Evolutionary conservation across 2,113 vertebrate species (phyloP), one percentile per base, ranked within the genome.

Genomic region (Sylvilagus bachmani): DNA sequence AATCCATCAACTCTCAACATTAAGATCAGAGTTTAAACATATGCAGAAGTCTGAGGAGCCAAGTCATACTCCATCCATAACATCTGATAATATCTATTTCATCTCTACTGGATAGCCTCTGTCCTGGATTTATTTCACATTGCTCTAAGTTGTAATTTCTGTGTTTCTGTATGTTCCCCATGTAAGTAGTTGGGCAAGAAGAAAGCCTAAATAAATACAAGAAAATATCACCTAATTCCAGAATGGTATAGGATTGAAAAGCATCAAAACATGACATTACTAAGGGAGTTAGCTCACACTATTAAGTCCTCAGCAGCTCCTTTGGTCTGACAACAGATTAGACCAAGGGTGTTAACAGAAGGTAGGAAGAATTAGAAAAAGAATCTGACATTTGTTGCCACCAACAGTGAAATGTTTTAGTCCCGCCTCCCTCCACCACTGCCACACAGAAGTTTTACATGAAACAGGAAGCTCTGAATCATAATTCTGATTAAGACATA

Each of bases 381-480:
- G 64, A 88, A 94, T 70, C 38, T 79, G 49, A 29, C 55, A 92
- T 89, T n/a, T 93, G 85, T 66, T 90, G 78, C 67, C 51, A 94
- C 66, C 33, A 84, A 75, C 22, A 90, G 44, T 87, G 82, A 97
- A 95, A 97, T 75, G 86, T 91, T 86, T 70, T 86, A 83, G 86
- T 61, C 70, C 64, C 19, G 7, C 38, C 66, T 79, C 51, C 38
- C 27, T 27, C 53, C 14, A 19, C 44, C 55, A 13, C 36, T 16
- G 53, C 66, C 91, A 94, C 64, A 95, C 58, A 93, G 64, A 86
- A 90, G 49, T 73, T 36, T 58, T 95, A 79, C 27, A 86, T 74
- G 69, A 95, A 96, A 96, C 86, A 95, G 96, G 84, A 97, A 97
- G 87, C 70, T 94, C 53, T 96, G 95, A 97, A 96, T 97, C 86